These are phyloP conservation scores for Cydia strobilella DNA, from an alignment of 1,140 invertebrate species.

Conservation along the genomic window DNA sequence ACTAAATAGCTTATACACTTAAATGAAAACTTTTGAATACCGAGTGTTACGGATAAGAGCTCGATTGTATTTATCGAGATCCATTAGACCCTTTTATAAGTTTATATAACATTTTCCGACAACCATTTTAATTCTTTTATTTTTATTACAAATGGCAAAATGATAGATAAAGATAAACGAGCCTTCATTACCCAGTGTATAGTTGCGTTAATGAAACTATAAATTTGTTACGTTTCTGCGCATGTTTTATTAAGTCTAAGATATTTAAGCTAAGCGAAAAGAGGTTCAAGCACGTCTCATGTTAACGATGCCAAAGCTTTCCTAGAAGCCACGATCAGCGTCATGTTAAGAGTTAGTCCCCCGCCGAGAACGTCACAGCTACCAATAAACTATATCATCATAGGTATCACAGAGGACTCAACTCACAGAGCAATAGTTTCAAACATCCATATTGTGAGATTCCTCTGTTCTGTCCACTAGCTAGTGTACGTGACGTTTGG, in stretches of 20 bases:
- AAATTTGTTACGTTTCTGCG: too few relatives aligned
- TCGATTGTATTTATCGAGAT: not conserved
- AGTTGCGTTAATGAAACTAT: too few relatives aligned
- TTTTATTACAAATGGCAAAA: too few relatives aligned
- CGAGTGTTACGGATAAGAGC: not conserved
- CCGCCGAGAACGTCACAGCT: not conserved
- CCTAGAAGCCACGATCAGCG: constrained; percentile 6
- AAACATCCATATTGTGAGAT: not conserved
- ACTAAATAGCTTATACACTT: not conserved
- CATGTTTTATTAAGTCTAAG: too few relatives aligned
- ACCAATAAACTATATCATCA: not conserved
- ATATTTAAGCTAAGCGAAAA: too few relatives aligned
- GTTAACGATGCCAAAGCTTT: not conserved
- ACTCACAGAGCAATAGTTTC: not conserved
- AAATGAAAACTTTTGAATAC: not conserved
- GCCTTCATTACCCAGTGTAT: too few relatives aligned
- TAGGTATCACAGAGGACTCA: not conserved
- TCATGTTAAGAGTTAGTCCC: not conserved
- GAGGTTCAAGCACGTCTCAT: not conserved
- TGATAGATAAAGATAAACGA: too few relatives aligned
- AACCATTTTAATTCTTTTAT: too few relatives aligned
- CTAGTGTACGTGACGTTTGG: too few relatives aligned
- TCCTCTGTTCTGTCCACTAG: too few relatives aligned
- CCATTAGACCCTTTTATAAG: too few relatives aligned
- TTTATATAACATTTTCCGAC: too few relatives aligned